Percentiles rank a stretch among this genome's conserved stretches.
Evolutionary conservation across 2,113 vertebrate species (phyloP).

Genomic region (Syngnathus floridae): DNA sequence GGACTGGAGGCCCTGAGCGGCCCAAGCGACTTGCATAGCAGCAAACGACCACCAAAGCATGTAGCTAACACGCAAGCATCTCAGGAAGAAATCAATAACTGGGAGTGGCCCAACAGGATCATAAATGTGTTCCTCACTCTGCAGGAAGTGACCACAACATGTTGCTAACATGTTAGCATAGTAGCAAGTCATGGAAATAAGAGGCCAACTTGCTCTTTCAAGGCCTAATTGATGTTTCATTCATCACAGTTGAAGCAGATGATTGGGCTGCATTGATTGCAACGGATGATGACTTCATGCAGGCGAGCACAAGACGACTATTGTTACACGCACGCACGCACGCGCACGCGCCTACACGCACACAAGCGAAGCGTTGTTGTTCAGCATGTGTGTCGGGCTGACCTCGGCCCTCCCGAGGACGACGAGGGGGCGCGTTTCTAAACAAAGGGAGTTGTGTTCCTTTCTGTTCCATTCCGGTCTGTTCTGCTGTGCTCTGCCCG

Average conservation of each 20-base stretch:
- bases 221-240: background rate
- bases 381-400: background rate
- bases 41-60: no score
- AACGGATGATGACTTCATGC: background rate
- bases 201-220: no score
- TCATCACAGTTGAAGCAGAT: background rate
- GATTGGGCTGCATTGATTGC: background rate
- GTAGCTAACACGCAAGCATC: no score
- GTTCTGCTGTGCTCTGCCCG: background rate
- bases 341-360: no score
- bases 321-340: background rate
- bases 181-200: background rate
- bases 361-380: background rate
- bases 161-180: background rate
- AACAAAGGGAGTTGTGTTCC: background rate
- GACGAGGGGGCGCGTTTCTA: background rate
- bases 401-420: background rate
- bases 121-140: no score
- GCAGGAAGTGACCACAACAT: background rate
- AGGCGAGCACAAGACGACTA: background rate
- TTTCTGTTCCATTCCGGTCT: background rate
- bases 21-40: no score
- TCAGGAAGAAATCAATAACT: no score
- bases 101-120: no score
- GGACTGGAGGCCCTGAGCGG: no score